These are phyloP conservation scores for Phrynocephalus guinanensis DNA, from an alignment of 2,797 vertebrate genomes.

Conservation along the genomic window DNA sequence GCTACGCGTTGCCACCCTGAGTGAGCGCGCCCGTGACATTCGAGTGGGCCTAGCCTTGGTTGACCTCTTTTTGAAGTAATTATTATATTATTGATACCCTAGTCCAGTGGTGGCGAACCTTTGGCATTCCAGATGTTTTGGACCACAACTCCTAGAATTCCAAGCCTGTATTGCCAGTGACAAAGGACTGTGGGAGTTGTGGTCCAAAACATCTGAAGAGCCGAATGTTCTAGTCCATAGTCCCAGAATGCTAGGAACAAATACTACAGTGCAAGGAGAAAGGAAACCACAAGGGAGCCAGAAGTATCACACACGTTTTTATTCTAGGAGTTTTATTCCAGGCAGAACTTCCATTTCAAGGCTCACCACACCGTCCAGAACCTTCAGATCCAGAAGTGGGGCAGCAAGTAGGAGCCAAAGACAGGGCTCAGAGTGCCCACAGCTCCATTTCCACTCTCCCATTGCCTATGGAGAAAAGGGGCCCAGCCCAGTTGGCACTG, in stretches of 20 bases:
- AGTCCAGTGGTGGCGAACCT: no score
- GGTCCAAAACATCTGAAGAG: no score
- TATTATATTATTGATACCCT: no score
- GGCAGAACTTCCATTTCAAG: background rate
- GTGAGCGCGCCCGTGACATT: no score
- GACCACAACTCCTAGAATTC: no score
- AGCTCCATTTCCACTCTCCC: accelerated
- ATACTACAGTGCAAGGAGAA: background rate
- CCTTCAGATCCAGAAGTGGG: background rate
- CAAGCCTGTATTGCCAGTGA: no score
- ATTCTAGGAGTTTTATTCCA: constrained; percentile 55
- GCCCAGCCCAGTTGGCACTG: background rate
- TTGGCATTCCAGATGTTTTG: no score
- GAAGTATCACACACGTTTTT: constrained; percentile 47
- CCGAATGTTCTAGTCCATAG: background rate
- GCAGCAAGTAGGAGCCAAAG: background rate
- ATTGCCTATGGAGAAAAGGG: background rate
- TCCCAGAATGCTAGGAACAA: background rate
- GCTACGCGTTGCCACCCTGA: no score
- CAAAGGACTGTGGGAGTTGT: no score
- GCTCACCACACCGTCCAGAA: background rate
- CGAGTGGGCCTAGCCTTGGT: no score
- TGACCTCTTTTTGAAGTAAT: no score
- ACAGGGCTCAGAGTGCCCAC: background rate
- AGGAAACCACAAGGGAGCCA: background rate